Evolutionary conservation across 1,140 invertebrate genomes (phyloP).

Genomic region (Hyphantria cunea): DNA sequence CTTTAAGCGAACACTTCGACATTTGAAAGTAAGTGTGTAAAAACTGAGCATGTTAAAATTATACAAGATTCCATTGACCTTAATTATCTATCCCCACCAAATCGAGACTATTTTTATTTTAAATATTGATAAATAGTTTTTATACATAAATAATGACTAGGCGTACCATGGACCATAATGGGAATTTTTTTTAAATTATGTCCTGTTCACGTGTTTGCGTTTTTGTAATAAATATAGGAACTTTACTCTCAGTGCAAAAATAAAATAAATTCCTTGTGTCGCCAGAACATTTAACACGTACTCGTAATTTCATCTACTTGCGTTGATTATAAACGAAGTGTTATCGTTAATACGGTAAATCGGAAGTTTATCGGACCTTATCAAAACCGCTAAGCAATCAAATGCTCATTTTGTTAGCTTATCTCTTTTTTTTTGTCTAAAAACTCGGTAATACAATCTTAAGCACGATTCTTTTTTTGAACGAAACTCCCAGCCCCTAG

Average conservation of each 20-base stretch:
- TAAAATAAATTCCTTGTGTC: slow-evolving; percentile 42
- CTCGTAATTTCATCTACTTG: slow-evolving; percentile 42
- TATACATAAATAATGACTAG: slow-evolving; percentile 79
- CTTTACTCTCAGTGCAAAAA: slow-evolving; percentile 74
- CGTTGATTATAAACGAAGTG: slow-evolving; percentile 43
- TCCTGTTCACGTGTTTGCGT: slow-evolving; percentile 38
- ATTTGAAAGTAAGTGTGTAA: slow-evolving; percentile 18
- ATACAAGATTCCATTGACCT: slow-evolving; percentile 35
- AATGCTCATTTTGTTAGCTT: slow-evolving; percentile 43
- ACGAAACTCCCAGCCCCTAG: slow-evolving; percentile 40
- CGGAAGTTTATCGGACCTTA: slow-evolving; percentile 60
- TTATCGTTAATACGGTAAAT: slow-evolving; percentile 44
- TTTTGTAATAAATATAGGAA: slow-evolving; percentile 73
- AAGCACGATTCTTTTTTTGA: slow-evolving; percentile 55
- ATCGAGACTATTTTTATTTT: slow-evolving; percentile 50
- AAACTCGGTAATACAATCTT: slow-evolving; percentile 63
- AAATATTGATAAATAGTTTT: slow-evolving; percentile 58
- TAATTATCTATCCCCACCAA: slow-evolving; percentile 44
- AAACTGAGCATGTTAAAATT: slow-evolving; percentile 41
- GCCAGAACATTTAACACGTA: slow-evolving; percentile 34
- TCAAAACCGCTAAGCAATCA: slow-evolving; percentile 59
- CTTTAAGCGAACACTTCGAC: slow-evolving; percentile 16
- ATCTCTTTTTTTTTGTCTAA: slow-evolving; percentile 46
- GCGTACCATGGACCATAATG: slow-evolving; percentile 70
- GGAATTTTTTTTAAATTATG: slow-evolving; percentile 42